Conservation (phyloP, 1,140 invertebrate species). For the Caenorhabditis remanei region DNA sequence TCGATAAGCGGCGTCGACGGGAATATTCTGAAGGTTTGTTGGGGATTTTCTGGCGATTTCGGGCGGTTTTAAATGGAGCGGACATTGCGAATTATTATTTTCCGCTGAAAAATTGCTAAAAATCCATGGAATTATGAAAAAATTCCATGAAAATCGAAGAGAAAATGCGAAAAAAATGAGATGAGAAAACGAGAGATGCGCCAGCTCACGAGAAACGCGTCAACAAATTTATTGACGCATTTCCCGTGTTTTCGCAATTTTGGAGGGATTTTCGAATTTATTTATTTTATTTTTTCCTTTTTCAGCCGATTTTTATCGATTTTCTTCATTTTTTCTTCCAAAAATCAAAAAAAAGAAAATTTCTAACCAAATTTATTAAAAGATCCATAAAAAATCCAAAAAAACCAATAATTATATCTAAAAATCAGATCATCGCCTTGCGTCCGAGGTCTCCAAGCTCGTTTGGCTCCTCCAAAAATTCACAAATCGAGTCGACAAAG, state of each 20-base stretch:
- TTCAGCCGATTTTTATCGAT: too few relatives aligned
- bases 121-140: neutral
- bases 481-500: slow-evolving; percentile 34
- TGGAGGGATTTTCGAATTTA: slow-evolving; percentile 11
- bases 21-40: too few relatives aligned
- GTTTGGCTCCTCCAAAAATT: slow-evolving; percentile 1
- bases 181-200: neutral
- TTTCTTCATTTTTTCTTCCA: too few relatives aligned
- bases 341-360: too few relatives aligned
- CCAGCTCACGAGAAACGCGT: neutral
- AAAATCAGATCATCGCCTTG: neutral
- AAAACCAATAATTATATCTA: too few relatives aligned
- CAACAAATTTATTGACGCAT: neutral
- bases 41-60: too few relatives aligned
- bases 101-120: neutral
- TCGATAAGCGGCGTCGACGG: too few relatives aligned
- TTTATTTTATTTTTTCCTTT: neutral
- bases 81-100: neutral
- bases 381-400: too few relatives aligned
- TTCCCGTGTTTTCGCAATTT: neutral
- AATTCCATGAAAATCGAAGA: neutral
- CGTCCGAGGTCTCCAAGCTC: neutral
- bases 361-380: too few relatives aligned
- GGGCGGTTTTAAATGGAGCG: neutral
- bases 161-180: neutral